Evolutionary conservation across 2,888 invertebrate species (phyloP).

Genomic region (Drosophila mettleri): DNA sequence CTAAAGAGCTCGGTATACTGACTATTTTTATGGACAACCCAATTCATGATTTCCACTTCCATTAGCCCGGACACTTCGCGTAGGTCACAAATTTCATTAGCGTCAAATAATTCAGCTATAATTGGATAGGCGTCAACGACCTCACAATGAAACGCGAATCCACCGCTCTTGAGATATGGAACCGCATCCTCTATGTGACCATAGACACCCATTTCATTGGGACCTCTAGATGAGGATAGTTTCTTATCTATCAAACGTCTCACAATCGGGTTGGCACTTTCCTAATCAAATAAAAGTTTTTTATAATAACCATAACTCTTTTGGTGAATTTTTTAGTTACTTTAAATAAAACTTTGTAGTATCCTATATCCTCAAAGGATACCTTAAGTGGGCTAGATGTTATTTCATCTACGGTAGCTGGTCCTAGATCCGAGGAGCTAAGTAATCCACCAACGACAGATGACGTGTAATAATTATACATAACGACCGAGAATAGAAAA

Average conservation of each 20-base stretch:
- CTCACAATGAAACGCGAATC: conserved; percentile 86
- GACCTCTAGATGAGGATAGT: conserved; percentile 62
- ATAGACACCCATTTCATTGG: conserved; percentile 73
- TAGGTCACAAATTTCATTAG: conserved; percentile 85
- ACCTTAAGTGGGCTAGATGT: conserved; percentile 78
- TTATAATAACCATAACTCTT: neutral
- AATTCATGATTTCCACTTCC: conserved; percentile 80
- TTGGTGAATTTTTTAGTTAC: conserved; percentile 54
- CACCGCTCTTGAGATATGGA: conserved; percentile 84
- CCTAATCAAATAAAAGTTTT: conserved; percentile 52
- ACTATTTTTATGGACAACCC: conserved; percentile 84
- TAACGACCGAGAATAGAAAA: conserved; percentile 78
- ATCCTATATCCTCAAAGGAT: conserved; percentile 84
- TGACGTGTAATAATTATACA: conserved; percentile 84
- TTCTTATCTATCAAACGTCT: conserved; percentile 72
- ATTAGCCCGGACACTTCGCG: conserved; percentile 80
- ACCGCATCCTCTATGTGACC: conserved; percentile 83
- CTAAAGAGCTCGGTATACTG: conserved; percentile 84
- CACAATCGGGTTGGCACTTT: conserved; percentile 66
- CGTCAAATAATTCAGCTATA: conserved; percentile 84
- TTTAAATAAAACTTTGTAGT: conserved; percentile 82
- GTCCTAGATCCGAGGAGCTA: conserved; percentile 80
- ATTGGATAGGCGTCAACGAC: conserved; percentile 85
- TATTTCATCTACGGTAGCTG: conserved; percentile 78
- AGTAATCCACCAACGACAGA: conserved; percentile 84